Evolutionary conservation across 64 coral and sea anemone species (phyloP).

Genomic region (Montipora foliosa): DNA sequence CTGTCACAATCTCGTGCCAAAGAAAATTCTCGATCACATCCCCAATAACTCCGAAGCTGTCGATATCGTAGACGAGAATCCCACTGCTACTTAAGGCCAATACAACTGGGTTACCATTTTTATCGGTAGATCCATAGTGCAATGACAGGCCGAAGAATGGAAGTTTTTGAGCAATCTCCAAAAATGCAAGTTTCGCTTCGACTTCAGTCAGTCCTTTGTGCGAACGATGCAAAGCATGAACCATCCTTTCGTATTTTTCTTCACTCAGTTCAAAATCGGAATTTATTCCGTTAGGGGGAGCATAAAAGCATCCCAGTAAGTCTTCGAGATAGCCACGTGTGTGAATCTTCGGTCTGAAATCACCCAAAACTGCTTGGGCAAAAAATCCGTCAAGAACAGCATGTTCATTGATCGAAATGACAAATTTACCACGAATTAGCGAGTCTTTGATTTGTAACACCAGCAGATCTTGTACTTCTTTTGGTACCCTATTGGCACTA

Average conservation of each 20-base stretch:
- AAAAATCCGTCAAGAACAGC: constrained; percentile 81
- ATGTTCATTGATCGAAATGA: constrained; percentile 74
- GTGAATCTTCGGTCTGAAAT: constrained; percentile 85
- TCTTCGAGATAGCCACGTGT: constrained; percentile 88
- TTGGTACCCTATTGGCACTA: constrained; percentile 36
- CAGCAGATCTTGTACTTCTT: constrained; percentile 67
- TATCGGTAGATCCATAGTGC: constrained; percentile 74
- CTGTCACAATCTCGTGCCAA: constrained; percentile 81
- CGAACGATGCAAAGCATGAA: constrained; percentile 73
- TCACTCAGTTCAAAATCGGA: constrained; percentile 73
- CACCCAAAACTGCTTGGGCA: constrained; percentile 84
- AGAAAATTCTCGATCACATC: constrained; percentile 63
- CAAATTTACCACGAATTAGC: constrained; percentile 83
- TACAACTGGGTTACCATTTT: constrained; percentile 61
- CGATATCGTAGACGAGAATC: constrained; percentile 71
- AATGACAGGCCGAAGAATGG: constrained; percentile 76
- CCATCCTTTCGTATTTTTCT: constrained; percentile 83
- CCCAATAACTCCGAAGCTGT: constrained; percentile 50
- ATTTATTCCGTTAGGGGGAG: constrained; percentile 91
- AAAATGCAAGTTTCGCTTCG: constrained; percentile 76
- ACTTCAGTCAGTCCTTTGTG: constrained; percentile 68
- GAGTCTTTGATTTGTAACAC: constrained; percentile 92
- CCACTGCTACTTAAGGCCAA: constrained; percentile 67
- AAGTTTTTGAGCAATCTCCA: constrained; percentile 71
- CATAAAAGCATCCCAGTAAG: constrained; percentile 83